These are phyloP conservation scores for Apis florea DNA, from an alignment of 1,140 invertebrate genomes.

Conservation along the genomic window DNA sequence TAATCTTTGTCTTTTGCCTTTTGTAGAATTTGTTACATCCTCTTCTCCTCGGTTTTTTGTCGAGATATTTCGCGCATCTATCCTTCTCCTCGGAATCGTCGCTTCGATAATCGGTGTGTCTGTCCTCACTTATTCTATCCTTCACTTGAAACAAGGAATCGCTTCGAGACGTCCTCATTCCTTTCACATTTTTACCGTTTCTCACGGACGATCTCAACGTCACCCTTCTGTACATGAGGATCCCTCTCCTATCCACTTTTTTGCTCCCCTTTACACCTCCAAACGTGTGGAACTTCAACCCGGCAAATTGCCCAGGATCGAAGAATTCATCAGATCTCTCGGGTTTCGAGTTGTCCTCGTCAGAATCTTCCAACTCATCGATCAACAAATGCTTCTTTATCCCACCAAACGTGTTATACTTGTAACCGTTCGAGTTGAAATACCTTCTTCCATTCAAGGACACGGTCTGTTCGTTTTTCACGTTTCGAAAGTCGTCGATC, in stretches of 20 bases:
- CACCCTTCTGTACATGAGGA: constrained; percentile 38
- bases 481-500: background rate
- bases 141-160: background rate
- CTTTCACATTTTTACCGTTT: background rate
- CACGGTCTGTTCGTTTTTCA: constrained; percentile 36
- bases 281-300: constrained; percentile 69
- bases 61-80: no score
- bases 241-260: constrained; percentile 41
- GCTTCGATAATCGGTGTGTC: background rate
- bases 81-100: background rate
- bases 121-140: background rate
- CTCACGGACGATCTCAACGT: constrained; percentile 39
- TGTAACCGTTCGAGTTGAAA: constrained; percentile 51
- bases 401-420: constrained; percentile 72
- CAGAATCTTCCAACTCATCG: constrained; percentile 17
- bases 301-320: constrained; percentile 30
- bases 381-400: constrained; percentile 48
- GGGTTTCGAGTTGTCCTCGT: constrained; percentile 23
- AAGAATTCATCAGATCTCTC: constrained; percentile 29
- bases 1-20: background rate
- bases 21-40: background rate
- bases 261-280: constrained; percentile 65
- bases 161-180: constrained; percentile 11
- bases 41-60: background rate
- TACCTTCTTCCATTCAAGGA: constrained; percentile 58